phyloP scores from a whole-genome alignment of 2,888 invertebrate species.

The Scaeva pyrastri region DNA sequence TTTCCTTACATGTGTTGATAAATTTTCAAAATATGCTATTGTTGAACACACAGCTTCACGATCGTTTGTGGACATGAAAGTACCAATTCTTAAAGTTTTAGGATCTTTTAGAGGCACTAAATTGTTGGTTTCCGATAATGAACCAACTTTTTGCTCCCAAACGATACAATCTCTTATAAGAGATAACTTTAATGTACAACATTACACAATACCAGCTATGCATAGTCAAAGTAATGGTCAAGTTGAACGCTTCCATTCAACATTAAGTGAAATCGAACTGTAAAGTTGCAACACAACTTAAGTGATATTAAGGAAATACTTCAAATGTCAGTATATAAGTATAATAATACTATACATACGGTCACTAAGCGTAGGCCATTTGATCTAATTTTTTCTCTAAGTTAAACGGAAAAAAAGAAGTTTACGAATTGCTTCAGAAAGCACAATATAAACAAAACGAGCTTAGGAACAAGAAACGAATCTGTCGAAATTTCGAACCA shows the following conservation, averaged over 20 bases:
- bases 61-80: conserved; percentile 36
- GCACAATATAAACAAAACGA: not conserved
- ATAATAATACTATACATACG: conserved; percentile 23
- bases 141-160: not conserved
- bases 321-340: not conserved
- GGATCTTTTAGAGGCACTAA: conserved; percentile 12
- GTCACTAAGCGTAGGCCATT: conserved; percentile 7
- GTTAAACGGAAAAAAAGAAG: not conserved
- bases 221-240: conserved; percentile 30
- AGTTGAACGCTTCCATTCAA: conserved; percentile 41
- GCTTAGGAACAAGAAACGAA: not conserved
- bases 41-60: conserved; percentile 21
- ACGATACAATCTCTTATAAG: conserved; percentile 17
- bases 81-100: not conserved
- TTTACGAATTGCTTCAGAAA: not conserved
- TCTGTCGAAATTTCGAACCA: not conserved
- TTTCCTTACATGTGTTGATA: conserved; percentile 23
- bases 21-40: conserved; percentile 43
- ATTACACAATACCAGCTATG: not conserved
- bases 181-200: conserved; percentile 14
- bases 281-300: conserved; percentile 10
- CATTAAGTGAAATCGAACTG: conserved; percentile 21
- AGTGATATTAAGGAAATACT: conserved; percentile 1
- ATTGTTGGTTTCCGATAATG: conserved; percentile 18
- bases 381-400: not conserved